These are phyloP conservation scores for Eilema depressum DNA, from an alignment of 2,888 invertebrate genomes.

Conservation along the genomic window DNA sequence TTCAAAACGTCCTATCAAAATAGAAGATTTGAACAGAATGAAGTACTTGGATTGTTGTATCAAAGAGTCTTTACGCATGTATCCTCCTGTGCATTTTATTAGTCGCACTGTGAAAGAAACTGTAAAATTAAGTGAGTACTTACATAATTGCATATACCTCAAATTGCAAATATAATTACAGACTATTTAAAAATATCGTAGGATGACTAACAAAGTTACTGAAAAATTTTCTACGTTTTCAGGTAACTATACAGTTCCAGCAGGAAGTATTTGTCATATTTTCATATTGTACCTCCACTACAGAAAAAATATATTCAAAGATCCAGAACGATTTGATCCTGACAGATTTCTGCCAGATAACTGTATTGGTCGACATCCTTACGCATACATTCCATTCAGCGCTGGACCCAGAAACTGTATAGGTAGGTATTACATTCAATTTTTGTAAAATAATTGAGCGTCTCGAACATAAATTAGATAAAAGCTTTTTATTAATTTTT, in stretches of 20 bases:
- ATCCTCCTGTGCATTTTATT: conserved; percentile 89
- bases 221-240: conserved; percentile 23
- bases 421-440: conserved; percentile 64
- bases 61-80: conserved; percentile 89
- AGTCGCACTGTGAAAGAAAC: conserved; percentile 85
- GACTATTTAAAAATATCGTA: no score
- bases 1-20: conserved; percentile 86
- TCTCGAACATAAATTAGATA: no score
- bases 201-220: background rate
- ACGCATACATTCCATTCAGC: conserved; percentile 89
- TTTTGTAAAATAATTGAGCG: no score
- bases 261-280: conserved; percentile 81
- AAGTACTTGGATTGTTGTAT: conserved; percentile 89
- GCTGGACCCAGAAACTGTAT: no score
- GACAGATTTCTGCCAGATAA: conserved; percentile 90
- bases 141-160: no score
- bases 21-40: conserved; percentile 87
- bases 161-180: background rate
- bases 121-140: conserved; percentile 80
- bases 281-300: conserved; percentile 88
- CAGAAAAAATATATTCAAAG: conserved; percentile 87
- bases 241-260: conserved; percentile 78
- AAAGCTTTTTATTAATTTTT: no score
- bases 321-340: conserved; percentile 90
- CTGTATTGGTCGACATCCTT: conserved; percentile 84